Base-by-base conservation (phyloP, 2,113 vertebrate genomes). In the Scophthalmus maximus region DNA sequence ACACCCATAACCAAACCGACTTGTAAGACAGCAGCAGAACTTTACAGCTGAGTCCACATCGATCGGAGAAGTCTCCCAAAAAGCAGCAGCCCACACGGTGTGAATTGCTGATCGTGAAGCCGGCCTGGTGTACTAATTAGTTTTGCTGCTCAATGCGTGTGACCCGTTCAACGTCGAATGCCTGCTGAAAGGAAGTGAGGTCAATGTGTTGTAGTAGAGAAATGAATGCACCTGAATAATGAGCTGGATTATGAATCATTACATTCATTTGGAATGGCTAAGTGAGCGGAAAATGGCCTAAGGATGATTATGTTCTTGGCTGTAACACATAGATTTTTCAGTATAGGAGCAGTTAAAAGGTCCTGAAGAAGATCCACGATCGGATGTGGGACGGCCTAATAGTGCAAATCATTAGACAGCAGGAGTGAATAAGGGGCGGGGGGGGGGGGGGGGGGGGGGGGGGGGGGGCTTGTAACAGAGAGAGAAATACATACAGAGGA, bases 91-190 rank as follows among this genome's bases (percentile, higher is more conserved):
- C 86, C 78, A 90, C 82, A 69, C 79, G 20, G 44, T 14, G 53
- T 27, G 22, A 23, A 62, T 55, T 0, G 42, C 57, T 44, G 50
- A 83, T 66, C 40, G 38, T 14, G 26, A 80, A 67, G 42, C 82
- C 29, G 60, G 68, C 68, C 46, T 44, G 36, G 68, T 5, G 67
- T 22, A 59, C 87, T 79, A 89, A 90, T 91, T 88, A 89, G 79
- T 56, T 22, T 34, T 20, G 22, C 58, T 77, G 77, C 68, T 80
- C 46, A 49, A 40, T 57, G 61, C 5, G 32, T 1, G 12, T 10
- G 63, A 78, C 74, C 87, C 7, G 36, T 47, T 78, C 79, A 34
- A 50, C 74, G 11, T 57, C 71, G 62, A 4, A 30, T 42, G 23
- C 84, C 84, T 40, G 73, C 80, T 65, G 60, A 70, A 55, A 70